Evolutionary conservation across 2,797 vertebrate genomes (phyloP), one percentile per base, ranked within the genome.

Genomic region (Coranthus polyacanthus): DNA sequence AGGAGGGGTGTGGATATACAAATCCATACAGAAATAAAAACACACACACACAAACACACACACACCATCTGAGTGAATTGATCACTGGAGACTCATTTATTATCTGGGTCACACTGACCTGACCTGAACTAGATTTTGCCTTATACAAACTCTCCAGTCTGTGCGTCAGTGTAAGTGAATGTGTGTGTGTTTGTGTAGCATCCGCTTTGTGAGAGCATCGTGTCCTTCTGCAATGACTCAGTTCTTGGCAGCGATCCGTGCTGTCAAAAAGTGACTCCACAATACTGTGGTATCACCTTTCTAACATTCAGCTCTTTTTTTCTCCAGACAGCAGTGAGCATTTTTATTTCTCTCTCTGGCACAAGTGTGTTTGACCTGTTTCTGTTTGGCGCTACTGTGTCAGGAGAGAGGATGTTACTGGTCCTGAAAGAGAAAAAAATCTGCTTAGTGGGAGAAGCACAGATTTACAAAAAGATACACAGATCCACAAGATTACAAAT

Each of bases 31-130:
- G 46, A 78, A 68, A 63, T 61, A 70, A 75, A 53, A 71, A 70
- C 18, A 79, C 61, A 22, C 42, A 34, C 42, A 60, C 18, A 79
- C 61, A 22, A 36, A 34, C 42, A 60, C 20, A 58, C 22, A 69
- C 52, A 69, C 60, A 66, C 13, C 42, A 29, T 16, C 57, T 49
- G 41, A 71, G 39, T 45, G 37, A 63, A 78, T 44, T 75, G 70
- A 81, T 86, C 55, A 73, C 43, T 36, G 24, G 58, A 64, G 59
- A 74, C 39, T 76, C 47, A 42, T 81, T 67, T 58, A 72, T 79
- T 70, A 73, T 47, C 17, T 10, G 8, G 54, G 5, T 45, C 45
- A 58, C 41, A 29, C 59, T 61, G 26, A 69, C 47, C 55, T 71
- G 64, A 79, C 58, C 61, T 72, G 68, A 76, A 42, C 46, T 47